Conservation (phyloP, 2,888 invertebrate species). For the Lochmaea capreae region DNA sequence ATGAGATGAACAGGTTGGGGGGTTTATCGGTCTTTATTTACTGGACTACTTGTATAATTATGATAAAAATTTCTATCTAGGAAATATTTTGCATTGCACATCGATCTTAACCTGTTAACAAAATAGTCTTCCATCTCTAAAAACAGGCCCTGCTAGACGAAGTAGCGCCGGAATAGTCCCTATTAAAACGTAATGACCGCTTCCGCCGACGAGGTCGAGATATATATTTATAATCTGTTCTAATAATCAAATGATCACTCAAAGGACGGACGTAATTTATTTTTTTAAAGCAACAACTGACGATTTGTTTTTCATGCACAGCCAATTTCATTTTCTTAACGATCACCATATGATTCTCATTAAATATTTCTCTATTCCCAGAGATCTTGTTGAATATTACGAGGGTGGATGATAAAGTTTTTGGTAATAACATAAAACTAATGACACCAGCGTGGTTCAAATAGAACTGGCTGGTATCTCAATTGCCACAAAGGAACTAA, state of each 20-base stretch:
- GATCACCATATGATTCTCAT: background rate
- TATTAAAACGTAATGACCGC: constrained; percentile 18
- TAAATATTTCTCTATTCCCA: background rate
- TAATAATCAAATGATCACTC: constrained; percentile 32
- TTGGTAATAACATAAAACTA: too few relatives aligned
- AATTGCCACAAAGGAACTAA: too few relatives aligned
- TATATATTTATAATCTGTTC: constrained; percentile 12
- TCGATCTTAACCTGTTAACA: too few relatives aligned
- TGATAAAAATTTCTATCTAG: too few relatives aligned
- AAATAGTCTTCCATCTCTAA: background rate
- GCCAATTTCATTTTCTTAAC: background rate
- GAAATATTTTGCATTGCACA: too few relatives aligned
- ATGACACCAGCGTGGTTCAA: too few relatives aligned
- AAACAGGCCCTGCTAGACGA: constrained; percentile 21
- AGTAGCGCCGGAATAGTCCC: constrained; percentile 23
- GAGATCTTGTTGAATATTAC: too few relatives aligned
- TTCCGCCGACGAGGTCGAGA: constrained; percentile 27
- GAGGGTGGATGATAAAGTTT: too few relatives aligned
- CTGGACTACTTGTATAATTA: too few relatives aligned
- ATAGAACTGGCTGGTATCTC: too few relatives aligned
- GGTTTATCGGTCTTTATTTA: too few relatives aligned
- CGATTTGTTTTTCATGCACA: background rate
- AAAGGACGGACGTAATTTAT: constrained; percentile 35
- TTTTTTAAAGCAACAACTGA: constrained; percentile 16
- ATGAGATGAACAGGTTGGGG: too few relatives aligned